Evolutionary conservation across 2,888 invertebrate species (phyloP).

Genomic region (Microplitis manilae): DNA sequence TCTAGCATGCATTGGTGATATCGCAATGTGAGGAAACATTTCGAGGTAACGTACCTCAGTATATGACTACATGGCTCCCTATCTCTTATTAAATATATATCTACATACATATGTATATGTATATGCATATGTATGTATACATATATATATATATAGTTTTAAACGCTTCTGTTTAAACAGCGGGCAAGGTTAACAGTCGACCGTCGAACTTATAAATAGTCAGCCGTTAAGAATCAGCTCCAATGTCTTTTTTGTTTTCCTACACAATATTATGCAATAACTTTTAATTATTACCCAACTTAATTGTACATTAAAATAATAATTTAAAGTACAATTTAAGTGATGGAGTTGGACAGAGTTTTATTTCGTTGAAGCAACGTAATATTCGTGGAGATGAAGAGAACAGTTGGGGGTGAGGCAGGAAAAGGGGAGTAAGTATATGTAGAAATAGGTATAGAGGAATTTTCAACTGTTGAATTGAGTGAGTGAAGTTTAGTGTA

Average conservation of each 20-base stretch:
- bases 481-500: conserved; percentile 19
- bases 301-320: not conserved
- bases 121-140: not conserved
- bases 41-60: conserved; percentile 2
- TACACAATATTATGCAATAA: not conserved
- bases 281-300: not conserved
- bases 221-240: not conserved
- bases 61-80: not conserved
- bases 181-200: conserved; percentile 68
- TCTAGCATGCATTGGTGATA: conserved; percentile 22
- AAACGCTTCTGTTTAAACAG: conserved; percentile 56
- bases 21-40: conserved; percentile 12
- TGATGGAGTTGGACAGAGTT: too few relatives aligned
- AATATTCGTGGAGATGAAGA: too few relatives aligned
- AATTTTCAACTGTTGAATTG: conserved; percentile 27
- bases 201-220: conserved; percentile 68
- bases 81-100: conserved; percentile 3
- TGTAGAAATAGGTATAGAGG: not conserved
- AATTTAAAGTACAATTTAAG: too few relatives aligned
- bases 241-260: conserved; percentile 1
- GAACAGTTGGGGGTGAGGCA: not conserved
- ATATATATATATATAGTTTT: not conserved
- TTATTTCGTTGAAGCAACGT: too few relatives aligned
- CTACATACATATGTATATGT: not conserved
- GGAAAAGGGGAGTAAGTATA: not conserved